These are phyloP conservation scores for Pterostichus niger DNA, from an alignment of 2,888 invertebrate genomes.

Conservation along the genomic window DNA sequence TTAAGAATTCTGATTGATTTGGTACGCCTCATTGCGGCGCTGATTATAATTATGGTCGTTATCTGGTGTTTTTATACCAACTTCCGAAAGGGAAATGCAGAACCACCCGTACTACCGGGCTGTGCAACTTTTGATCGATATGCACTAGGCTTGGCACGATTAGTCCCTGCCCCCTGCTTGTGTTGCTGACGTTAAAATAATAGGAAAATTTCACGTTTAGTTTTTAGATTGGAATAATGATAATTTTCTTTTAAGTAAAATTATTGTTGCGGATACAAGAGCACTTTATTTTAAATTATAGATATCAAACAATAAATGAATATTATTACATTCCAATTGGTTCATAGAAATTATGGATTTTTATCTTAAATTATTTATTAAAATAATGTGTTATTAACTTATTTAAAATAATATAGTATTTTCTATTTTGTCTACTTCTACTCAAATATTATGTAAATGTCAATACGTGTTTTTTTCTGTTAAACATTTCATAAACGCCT, in stretches of 20 bases:
- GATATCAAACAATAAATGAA: no score
- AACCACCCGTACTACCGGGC: neutral
- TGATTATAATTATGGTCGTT: conserved; percentile 54
- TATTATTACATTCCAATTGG: no score
- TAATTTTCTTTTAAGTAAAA: no score
- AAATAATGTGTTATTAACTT: neutral
- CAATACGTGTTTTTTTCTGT: no score
- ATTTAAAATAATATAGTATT: no score
- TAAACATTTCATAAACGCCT: neutral
- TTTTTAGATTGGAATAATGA: conserved; percentile 25
- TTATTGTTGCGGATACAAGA: no score
- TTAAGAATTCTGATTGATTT: conserved; percentile 58
- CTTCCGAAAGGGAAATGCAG: conserved; percentile 34
- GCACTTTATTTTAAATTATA: no score
- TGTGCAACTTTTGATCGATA: conserved; percentile 39
- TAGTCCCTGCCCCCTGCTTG: conserved; percentile 4
- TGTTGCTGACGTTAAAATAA: conserved; percentile 44
- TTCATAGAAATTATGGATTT: no score
- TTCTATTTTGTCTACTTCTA: no score
- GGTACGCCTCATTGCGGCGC: conserved; percentile 22
- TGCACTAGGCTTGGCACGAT: conserved; percentile 29
- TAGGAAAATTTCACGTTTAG: conserved; percentile 32
- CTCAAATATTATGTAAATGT: no score
- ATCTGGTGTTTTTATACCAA: conserved; percentile 51
- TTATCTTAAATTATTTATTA: neutral